These are phyloP conservation scores for Microtus agrestis DNA, from an alignment of 2,797 vertebrate genomes.

Conservation along the genomic window DNA sequence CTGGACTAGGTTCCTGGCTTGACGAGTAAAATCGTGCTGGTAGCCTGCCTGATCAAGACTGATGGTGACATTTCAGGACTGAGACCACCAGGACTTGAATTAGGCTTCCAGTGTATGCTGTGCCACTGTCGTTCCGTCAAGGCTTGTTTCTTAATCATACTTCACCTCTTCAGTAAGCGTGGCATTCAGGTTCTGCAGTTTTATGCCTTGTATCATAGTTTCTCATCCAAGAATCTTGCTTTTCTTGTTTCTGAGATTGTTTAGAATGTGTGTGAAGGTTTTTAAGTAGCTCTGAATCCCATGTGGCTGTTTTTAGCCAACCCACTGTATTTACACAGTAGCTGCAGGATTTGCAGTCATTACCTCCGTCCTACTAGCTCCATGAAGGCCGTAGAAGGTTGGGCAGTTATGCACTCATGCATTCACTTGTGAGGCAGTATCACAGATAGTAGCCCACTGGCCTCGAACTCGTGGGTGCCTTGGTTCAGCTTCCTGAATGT, in stretches of 20 bases:
- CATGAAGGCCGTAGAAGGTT: neutral
- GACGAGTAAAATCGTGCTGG: neutral
- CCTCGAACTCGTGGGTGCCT: neutral
- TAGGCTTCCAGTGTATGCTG: constrained; percentile 45
- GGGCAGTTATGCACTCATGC: neutral
- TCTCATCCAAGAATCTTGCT: constrained; percentile 22
- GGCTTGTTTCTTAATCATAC: neutral
- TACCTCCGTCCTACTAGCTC: neutral
- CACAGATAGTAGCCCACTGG: neutral
- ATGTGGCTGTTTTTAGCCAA: neutral
- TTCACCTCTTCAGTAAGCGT: neutral
- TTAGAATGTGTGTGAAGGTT: neutral
- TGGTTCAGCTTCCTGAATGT: neutral
- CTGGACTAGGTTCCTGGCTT: constrained; percentile 11
- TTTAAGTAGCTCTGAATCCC: constrained; percentile 29
- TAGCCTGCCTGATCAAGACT: neutral
- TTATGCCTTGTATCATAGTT: neutral
- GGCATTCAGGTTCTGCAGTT: constrained; percentile 1
- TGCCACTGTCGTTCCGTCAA: neutral
- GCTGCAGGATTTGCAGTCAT: neutral
- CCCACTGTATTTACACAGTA: neutral
- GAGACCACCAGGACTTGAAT: constrained; percentile 10
- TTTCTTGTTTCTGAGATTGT: constrained; percentile 54
- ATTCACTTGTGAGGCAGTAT: neutral
- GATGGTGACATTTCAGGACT: neutral